phyloP scores from a whole-genome alignment of 2,888 invertebrate genomes.

The Drosophila differens region DNA sequence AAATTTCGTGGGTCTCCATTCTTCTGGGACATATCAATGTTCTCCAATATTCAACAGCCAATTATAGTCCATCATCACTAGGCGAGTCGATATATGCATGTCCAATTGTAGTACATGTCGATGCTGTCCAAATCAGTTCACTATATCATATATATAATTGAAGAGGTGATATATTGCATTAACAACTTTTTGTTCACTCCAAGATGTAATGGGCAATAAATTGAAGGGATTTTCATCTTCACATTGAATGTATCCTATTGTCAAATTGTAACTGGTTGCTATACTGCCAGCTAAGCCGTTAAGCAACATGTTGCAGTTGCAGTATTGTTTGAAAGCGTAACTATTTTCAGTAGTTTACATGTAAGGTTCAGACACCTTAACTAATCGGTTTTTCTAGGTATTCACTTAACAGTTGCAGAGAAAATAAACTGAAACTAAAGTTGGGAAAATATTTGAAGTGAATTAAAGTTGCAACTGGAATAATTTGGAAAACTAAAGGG shows the following conservation, averaged over 20 bases:
- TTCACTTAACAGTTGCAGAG: conserved; percentile 6
- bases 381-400: conserved; percentile 21
- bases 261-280: background rate
- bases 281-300: background rate
- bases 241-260: background rate
- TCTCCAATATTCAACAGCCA: background rate
- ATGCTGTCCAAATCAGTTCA: background rate
- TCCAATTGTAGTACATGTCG: background rate
- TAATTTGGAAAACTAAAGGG: conserved; percentile 3
- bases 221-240: background rate
- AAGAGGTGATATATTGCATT: background rate
- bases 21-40: background rate
- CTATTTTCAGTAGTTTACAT: background rate
- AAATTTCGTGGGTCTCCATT: background rate
- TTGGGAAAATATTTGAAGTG: conserved; percentile 18
- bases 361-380: background rate
- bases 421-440: conserved; percentile 14
- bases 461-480: conserved; percentile 30
- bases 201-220: background rate
- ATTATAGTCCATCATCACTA: background rate
- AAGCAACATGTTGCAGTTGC: conserved; percentile 3
- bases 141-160: background rate
- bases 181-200: background rate
- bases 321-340: background rate
- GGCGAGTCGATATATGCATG: background rate